Base-by-base conservation (phyloP, 92 coral and sea anemone genomes). In the Phenganax stokvisi region DNA sequence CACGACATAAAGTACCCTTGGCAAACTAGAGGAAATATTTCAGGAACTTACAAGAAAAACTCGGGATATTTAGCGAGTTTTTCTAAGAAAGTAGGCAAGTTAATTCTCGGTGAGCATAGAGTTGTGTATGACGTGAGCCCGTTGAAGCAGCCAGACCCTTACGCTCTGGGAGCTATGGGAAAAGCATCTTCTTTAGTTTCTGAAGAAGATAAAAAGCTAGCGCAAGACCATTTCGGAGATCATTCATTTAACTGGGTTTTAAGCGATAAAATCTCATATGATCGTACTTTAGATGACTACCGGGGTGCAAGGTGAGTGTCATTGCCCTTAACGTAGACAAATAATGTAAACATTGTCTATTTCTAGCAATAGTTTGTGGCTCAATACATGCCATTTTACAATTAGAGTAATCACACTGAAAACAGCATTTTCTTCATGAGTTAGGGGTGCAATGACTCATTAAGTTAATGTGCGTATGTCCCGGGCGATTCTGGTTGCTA, bases 231-330 rank as follows among this genome's bases (percentile, higher is more conserved):
- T 29, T 92, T 96, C 79, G 90, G 92, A 15, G 90, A 96, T 67
- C 99, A 96, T 67, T 96, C 99, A 13, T 96, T 96, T 75, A 96
- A 96, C 82, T 96, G 99, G 99, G 89, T 96, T 31, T 84, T 96
- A 7, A 96, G 99, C 63, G 99, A 96, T 81, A 89, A 73, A 74
- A 85, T 96, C 15, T 96, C 99, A 54, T 71, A 92, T 81, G 99
- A 96, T 79, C 79, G 99, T 63, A 96, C 99, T 25, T 84, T 96
- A 12, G 90, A 96, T 72, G 99, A 96, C 47, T 93, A 92, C 15
- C 86, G 99, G 47, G 87, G 99, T 17, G 89, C 82, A 17, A 79
- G 90, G 99, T 96, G 63, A 88, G 97, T 84, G 16, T 51, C 5
- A 72, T 57, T 13, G 0, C 7, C 6, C n/a, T 73, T 3, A 7